Evolutionary conservation across 2,113 vertebrate species (phyloP).

Genomic region (Myxocyprinus asiaticus): DNA sequence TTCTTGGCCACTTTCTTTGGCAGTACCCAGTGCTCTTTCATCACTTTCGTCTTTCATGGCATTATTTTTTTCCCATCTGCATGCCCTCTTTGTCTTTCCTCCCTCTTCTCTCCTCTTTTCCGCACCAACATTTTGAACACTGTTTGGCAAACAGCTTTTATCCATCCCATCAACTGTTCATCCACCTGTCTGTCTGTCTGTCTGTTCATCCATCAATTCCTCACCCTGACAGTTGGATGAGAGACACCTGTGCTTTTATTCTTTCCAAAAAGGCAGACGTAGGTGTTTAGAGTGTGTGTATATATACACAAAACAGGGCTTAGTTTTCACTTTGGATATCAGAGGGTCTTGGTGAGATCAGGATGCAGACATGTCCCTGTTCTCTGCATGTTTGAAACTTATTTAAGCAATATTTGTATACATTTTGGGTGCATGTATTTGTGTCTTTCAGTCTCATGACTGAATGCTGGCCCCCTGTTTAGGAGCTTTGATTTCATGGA

Average conservation of each 20-base stretch:
- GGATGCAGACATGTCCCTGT: no score
- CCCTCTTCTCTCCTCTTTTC: constrained; percentile 47
- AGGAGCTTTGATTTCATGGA: constrained; percentile 92
- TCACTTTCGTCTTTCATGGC: constrained; percentile 59
- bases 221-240: constrained; percentile 9
- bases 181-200: constrained; percentile 55
- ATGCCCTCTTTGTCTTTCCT: constrained; percentile 63
- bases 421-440: constrained; percentile 15
- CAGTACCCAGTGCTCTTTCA: constrained; percentile 55
- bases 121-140: constrained; percentile 29
- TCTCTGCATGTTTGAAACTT: no score
- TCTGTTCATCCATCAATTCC: constrained; percentile 45
- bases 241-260: constrained; percentile 30
- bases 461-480: constrained; percentile 69
- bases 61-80: constrained; percentile 64
- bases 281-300: neutral
- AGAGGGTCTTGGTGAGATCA: no score
- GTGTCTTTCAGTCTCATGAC: constrained; percentile 55
- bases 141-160: constrained; percentile 61
- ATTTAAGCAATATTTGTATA: no score
- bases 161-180: constrained; percentile 57
- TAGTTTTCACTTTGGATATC: no score
- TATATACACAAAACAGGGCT: no score
- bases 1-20: constrained; percentile 56
- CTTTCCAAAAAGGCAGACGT: constrained; percentile 10